Conservation (phyloP, 2,113 vertebrate species). For the Calcarius ornatus region DNA sequence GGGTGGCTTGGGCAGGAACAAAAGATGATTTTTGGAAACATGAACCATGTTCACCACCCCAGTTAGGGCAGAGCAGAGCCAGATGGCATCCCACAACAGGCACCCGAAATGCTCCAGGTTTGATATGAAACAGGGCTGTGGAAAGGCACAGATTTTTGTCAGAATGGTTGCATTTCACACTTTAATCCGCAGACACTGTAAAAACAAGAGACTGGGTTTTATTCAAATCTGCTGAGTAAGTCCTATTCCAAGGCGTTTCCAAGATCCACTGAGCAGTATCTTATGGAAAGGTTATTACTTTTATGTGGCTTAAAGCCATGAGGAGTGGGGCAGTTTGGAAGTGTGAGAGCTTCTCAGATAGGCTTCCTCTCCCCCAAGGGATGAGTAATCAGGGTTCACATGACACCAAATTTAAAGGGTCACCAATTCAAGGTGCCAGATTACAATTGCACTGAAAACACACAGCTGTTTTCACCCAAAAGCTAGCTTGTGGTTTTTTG, state of each 20-base stretch:
- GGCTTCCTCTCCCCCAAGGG: neutral
- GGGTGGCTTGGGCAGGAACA: neutral
- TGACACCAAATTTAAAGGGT: constrained; percentile 14
- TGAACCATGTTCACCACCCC: neutral
- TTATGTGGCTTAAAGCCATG: neutral
- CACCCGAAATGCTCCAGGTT: constrained; percentile 9
- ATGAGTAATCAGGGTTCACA: constrained; percentile 24
- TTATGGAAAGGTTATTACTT: neutral
- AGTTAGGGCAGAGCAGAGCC: neutral
- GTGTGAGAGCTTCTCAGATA: neutral
- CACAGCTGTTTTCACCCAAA: neutral
- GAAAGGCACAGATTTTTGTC: neutral
- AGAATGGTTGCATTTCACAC: constrained; percentile 19
- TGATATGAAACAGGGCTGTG: neutral
- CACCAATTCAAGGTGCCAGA: constrained; percentile 33
- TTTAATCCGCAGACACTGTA: neutral
- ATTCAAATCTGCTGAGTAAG: constrained; percentile 11
- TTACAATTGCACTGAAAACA: neutral
- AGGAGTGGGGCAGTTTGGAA: neutral
- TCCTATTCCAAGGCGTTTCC: constrained; percentile 2
- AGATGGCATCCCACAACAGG: neutral
- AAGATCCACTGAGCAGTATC: constrained; percentile 8
- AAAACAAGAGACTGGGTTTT: constrained; percentile 2
- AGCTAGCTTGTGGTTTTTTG: neutral
- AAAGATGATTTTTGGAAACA: neutral